These are phyloP conservation scores for Papilio elwesi DNA, from an alignment of 2,888 invertebrate species.

Conservation along the genomic window DNA sequence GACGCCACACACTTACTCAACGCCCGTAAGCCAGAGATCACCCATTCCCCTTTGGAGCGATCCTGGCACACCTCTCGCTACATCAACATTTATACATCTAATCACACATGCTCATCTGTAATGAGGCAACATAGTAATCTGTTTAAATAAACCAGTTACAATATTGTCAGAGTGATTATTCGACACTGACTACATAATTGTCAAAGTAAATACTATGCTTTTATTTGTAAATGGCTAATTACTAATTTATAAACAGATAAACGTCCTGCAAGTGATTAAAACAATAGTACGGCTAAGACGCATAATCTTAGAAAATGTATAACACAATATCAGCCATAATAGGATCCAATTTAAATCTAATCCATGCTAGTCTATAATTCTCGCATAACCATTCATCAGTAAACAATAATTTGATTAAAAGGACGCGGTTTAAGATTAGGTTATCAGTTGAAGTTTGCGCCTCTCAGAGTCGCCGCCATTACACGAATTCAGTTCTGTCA, in stretches of 20 bases:
- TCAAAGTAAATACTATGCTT: conserved; percentile 15
- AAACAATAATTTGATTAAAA: conserved; percentile 46
- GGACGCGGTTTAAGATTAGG: conserved; percentile 52
- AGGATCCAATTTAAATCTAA: conserved; percentile 22
- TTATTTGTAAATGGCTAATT: conserved; percentile 4
- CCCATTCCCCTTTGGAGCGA: no score
- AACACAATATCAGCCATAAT: neutral
- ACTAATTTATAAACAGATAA: conserved; percentile 29
- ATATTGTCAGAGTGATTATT: conserved; percentile 27
- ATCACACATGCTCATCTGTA: no score
- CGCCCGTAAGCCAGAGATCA: no score
- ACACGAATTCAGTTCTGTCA: conserved; percentile 65
- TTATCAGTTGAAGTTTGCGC: conserved; percentile 57
- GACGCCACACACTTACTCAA: no score
- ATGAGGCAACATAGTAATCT: neutral
- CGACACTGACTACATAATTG: conserved; percentile 21
- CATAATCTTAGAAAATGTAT: conserved; percentile 24
- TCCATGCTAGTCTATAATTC: conserved; percentile 31
- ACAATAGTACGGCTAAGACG: conserved; percentile 23
- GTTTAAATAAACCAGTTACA: conserved; percentile 6
- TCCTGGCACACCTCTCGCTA: no score
- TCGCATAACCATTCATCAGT: conserved; percentile 36
- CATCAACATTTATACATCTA: no score
- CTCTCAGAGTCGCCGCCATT: conserved; percentile 57
- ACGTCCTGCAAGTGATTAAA: neutral